A percentile compares a stretch with the other conserved stretches of the same genome.
Conservation (phyloP, 2,797 vertebrate genomes). For the Rhinogobio ventralis region DNA sequence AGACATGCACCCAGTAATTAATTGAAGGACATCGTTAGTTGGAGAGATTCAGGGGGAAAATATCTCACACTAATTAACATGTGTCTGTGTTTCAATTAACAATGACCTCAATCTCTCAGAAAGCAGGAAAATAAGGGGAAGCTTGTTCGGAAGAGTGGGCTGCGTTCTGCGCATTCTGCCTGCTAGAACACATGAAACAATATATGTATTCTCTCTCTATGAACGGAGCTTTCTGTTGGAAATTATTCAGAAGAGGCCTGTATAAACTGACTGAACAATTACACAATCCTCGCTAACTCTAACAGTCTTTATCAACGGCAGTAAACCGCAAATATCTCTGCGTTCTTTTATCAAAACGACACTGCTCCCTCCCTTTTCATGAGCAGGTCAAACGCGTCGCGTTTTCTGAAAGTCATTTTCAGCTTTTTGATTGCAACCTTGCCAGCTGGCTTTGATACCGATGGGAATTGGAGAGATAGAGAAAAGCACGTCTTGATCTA, state of each 20-base stretch:
- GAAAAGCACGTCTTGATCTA: conserved; percentile 13
- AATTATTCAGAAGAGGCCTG: conserved; percentile 7
- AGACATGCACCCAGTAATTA: conserved; percentile 25
- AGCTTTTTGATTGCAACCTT: conserved; percentile 23
- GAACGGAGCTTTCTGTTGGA: conserved; percentile 42
- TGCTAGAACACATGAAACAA: conserved; percentile 44
- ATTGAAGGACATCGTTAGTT: conserved; percentile 47
- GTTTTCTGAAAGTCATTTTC: conserved; percentile 16
- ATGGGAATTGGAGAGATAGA: neutral
- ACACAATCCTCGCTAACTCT: neutral
- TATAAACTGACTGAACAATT: conserved; percentile 25
- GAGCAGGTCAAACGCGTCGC: conserved; percentile 21
- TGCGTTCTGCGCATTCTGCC: neutral
- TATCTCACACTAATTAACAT: conserved; percentile 72
- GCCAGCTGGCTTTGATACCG: conserved; percentile 36
- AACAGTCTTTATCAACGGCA: neutral
- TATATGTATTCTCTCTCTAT: conserved; percentile 31
- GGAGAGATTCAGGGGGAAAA: conserved; percentile 32
- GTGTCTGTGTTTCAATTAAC: conserved; percentile 74
- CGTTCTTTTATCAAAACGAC: neutral
- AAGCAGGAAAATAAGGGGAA: conserved; percentile 40
- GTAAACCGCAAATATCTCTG: neutral
- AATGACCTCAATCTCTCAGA: conserved; percentile 65
- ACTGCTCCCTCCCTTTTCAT: neutral
- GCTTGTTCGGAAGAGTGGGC: conserved; percentile 38